Evolutionary conservation across 2,888 invertebrate species (phyloP).

Genomic region (Tolmerus cingulatus): DNA sequence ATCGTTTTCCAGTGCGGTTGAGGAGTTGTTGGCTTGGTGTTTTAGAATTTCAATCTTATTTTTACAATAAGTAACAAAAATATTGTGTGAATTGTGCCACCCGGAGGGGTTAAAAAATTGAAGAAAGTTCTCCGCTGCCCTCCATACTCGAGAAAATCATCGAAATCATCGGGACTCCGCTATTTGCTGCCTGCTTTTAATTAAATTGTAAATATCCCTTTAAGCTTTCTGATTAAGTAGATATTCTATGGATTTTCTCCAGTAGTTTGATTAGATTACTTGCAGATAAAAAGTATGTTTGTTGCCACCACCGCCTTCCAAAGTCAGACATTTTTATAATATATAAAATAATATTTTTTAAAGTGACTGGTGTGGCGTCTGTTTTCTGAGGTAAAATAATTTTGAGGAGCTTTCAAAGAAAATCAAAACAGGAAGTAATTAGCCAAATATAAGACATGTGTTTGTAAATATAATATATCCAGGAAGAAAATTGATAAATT

Average conservation of each 20-base stretch:
- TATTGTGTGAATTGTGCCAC: neutral
- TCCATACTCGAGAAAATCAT: neutral
- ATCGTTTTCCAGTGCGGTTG: neutral
- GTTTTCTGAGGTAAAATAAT: neutral
- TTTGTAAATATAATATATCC: too few species aligned
- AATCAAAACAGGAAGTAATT: too few species aligned
- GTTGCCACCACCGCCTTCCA: neutral
- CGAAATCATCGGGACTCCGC: neutral
- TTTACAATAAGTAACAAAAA: too few species aligned
- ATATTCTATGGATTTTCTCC: neutral
- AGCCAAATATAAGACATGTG: too few species aligned
- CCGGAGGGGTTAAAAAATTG: neutral
- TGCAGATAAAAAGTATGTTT: neutral
- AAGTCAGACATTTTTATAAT: neutral
- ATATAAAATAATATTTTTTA: neutral
- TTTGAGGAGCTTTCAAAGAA: too few species aligned
- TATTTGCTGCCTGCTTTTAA: neutral
- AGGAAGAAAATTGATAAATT: too few species aligned
- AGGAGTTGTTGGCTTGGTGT: neutral
- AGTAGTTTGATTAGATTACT: neutral
- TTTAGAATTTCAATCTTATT: neutral
- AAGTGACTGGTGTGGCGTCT: neutral
- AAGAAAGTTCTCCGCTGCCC: neutral
- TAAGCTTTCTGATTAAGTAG: neutral
- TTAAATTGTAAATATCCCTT: slow-evolving; percentile 11